Conservation (phyloP, 2,888 invertebrate genomes). For the Labia minor region DNA sequence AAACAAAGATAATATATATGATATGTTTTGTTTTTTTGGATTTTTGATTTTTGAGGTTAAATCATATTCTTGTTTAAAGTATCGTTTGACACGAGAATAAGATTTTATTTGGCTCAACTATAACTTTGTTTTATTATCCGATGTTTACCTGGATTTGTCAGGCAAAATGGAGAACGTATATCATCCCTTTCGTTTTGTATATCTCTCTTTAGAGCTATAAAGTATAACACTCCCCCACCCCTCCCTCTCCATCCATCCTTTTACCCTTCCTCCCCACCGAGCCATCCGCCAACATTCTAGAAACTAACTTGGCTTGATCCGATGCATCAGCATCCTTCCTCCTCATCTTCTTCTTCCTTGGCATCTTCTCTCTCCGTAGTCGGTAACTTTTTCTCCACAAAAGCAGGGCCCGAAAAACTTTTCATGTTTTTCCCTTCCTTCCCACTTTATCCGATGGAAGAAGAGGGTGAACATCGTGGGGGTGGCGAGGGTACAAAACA, state of each 20-base stretch:
- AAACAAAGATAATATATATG: too few species aligned
- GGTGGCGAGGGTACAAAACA: constrained; percentile 18
- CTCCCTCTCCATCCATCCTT: too few species aligned
- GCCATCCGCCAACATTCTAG: neutral
- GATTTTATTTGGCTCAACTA: neutral
- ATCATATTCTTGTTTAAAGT: too few species aligned
- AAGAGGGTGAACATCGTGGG: neutral
- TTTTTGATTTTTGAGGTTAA: too few species aligned
- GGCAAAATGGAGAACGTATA: neutral
- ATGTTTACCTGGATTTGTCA: neutral
- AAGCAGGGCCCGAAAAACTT: neutral
- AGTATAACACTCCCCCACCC: neutral
- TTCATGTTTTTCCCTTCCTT: constrained; percentile 8
- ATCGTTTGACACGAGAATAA: too few species aligned
- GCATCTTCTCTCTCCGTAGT: neutral
- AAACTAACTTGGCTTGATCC: constrained; percentile 1
- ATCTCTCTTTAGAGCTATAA: neutral
- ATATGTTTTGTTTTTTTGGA: too few species aligned
- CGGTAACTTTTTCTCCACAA: constrained; percentile 2
- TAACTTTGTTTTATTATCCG: neutral
- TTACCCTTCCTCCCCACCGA: too few species aligned
- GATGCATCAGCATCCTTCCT: neutral
- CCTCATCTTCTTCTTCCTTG: constrained; percentile 1
- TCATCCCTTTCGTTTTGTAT: neutral
- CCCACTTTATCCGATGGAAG: constrained; percentile 16